Conservation (phyloP, 2,113 vertebrate genomes). For the Ceratotherium simum region DNA sequence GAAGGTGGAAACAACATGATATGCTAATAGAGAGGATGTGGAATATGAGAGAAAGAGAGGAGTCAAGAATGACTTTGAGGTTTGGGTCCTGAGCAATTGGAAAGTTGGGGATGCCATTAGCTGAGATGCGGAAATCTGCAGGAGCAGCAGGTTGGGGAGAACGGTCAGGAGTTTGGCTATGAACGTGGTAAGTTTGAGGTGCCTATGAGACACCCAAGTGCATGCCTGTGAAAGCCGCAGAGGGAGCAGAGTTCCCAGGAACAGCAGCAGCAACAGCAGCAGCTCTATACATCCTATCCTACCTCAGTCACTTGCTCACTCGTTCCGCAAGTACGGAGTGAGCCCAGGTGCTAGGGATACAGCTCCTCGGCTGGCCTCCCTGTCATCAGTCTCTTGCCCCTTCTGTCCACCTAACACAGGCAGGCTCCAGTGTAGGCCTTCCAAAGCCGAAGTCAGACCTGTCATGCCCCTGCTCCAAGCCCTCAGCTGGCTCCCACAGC, state of each 20-base stretch:
- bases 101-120: neutral
- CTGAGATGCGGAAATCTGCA: neutral
- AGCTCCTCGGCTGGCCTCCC: neutral
- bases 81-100: neutral
- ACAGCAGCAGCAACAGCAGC: neutral
- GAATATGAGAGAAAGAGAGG: neutral
- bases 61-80: neutral
- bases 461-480: neutral
- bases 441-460: neutral
- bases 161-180: conserved; percentile 2
- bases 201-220: neutral
- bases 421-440: neutral
- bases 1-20: neutral
- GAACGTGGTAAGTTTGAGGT: neutral
- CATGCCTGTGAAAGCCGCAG: neutral
- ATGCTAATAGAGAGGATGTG: neutral
- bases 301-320: neutral
- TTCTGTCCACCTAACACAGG: neutral
- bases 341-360: neutral
- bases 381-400: neutral
- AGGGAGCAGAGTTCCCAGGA: neutral
- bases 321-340: neutral
- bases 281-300: neutral
- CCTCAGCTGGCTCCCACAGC: neutral
- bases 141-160: neutral